phyloP scores from a whole-genome alignment of 1,140 invertebrate species.

The Trichoplusia ni region DNA sequence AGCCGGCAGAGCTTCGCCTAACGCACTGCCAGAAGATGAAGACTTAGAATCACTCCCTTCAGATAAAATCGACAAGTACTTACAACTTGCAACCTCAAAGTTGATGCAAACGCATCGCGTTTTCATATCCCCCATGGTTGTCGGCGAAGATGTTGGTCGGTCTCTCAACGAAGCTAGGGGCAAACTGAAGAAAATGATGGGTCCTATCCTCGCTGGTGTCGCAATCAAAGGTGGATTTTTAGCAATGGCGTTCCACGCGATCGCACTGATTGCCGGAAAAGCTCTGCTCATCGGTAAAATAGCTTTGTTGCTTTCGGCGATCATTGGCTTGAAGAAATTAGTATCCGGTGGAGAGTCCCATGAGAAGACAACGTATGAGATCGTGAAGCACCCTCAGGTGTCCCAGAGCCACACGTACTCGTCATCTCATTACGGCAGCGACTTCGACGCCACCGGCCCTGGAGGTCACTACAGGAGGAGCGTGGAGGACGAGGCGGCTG shows the following conservation, averaged over 20 bases:
- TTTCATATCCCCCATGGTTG: slow-evolving; percentile 79
- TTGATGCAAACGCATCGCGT: slow-evolving; percentile 84
- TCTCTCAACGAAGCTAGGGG: slow-evolving; percentile 84
- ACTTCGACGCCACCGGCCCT: slow-evolving; percentile 81
- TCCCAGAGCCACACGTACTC: slow-evolving; percentile 89
- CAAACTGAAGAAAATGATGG: slow-evolving; percentile 92
- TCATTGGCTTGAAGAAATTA: slow-evolving; percentile 89
- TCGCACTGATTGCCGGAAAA: slow-evolving; percentile 88
- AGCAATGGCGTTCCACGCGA: slow-evolving; percentile 88
- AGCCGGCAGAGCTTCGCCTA: slow-evolving; percentile 63
- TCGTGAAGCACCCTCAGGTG: slow-evolving; percentile 91
- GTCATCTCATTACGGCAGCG: slow-evolving; percentile 86
- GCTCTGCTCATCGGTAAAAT: slow-evolving; percentile 89
- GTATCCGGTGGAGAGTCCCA: slow-evolving; percentile 83
- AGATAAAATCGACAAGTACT: slow-evolving; percentile 82
- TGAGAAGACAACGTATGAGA: slow-evolving; percentile 92
- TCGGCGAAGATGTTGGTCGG: slow-evolving; percentile 80
- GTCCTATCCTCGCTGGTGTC: slow-evolving; percentile 91
- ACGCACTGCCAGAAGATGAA: slow-evolving; percentile 70
- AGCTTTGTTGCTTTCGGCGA: slow-evolving; percentile 87
- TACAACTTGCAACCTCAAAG: slow-evolving; percentile 80
- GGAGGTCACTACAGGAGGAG: slow-evolving; percentile 84
- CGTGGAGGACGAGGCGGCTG: slow-evolving; percentile 82
- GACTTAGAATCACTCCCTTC: slow-evolving; percentile 77
- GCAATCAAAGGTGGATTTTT: slow-evolving; percentile 89